A percentile compares a stretch with the other conserved stretches of the same genome.
These are phyloP conservation scores for Odiellus spinosus DNA, from an alignment of 2,888 invertebrate genomes.

Conservation along the genomic window DNA sequence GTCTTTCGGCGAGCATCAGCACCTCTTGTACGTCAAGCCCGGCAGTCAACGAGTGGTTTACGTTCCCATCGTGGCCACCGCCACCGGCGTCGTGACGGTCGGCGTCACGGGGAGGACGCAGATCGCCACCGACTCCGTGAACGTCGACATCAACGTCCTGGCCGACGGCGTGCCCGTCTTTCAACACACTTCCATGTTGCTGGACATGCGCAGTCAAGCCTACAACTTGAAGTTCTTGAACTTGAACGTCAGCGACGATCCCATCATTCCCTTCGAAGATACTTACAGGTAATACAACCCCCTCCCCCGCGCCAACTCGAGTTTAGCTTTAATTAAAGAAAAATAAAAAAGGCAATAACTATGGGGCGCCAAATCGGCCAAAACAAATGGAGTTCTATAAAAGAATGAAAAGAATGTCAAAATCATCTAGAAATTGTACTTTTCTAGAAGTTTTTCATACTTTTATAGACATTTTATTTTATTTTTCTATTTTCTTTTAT, in stretches of 20 bases:
- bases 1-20: constrained; percentile 37
- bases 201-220: constrained; percentile 39
- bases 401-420: no score
- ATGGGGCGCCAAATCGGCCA: no score
- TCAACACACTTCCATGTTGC: constrained; percentile 38
- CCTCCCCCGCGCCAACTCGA: no score
- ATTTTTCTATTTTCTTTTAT: no score
- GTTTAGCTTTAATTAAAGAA: no score
- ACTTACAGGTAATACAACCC: no score
- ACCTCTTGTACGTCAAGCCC: constrained; percentile 30
- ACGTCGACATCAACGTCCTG: constrained; percentile 25
- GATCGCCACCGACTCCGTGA: constrained; percentile 29
- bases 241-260: constrained; percentile 37
- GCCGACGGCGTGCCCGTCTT: constrained; percentile 38
- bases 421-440: no score
- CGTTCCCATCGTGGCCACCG: constrained; percentile 36
- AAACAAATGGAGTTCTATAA: no score
- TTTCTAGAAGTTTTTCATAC: no score
- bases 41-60: constrained; percentile 26
- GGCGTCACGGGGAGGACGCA: constrained; percentile 36
- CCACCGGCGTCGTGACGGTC: constrained; percentile 33
- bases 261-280: constrained; percentile 36
- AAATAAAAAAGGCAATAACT: no score
- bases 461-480: no score
- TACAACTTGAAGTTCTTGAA: constrained; percentile 36